A percentile compares a stretch with the other conserved stretches of the same genome.
phyloP scores from a whole-genome alignment of 2,113 vertebrate genomes.

The Sigmodon hispidus region DNA sequence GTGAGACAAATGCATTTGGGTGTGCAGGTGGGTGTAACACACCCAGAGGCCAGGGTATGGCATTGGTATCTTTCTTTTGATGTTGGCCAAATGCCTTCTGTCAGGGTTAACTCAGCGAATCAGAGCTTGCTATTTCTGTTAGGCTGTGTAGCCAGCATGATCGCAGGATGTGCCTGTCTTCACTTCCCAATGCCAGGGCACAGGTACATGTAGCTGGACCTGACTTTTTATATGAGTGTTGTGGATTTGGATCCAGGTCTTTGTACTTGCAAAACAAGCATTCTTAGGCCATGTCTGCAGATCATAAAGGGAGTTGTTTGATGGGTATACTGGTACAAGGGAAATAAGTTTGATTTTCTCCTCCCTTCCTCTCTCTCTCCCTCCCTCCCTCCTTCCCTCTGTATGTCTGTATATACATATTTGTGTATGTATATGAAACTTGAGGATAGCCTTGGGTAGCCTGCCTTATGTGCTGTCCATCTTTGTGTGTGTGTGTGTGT shows the following conservation, averaged over 20 bases:
- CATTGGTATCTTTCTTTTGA: not conserved
- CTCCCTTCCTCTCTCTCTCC: too few relatives aligned
- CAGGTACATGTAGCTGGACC: not conserved
- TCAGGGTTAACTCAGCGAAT: not conserved
- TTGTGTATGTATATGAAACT: not conserved
- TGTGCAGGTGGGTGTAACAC: not conserved
- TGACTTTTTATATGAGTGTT: not conserved
- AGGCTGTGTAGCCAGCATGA: not conserved
- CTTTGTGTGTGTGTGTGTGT: not conserved
- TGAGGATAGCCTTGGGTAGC: not conserved
- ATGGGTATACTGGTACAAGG: not conserved
- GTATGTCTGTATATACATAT: not conserved
- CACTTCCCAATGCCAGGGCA: too few relatives aligned
- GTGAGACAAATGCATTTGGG: not conserved
- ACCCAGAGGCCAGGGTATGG: not conserved
- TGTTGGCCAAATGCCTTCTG: not conserved
- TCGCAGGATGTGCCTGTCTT: not conserved
- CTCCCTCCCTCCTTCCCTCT: not conserved
- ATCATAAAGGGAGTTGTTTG: not conserved
- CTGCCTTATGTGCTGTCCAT: not conserved
- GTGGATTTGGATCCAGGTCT: not conserved
- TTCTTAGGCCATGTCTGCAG: not conserved
- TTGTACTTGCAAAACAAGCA: not conserved
- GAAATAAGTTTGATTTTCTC: not conserved
- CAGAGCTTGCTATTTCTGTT: not conserved